Evolutionary conservation across 2,797 vertebrate species (phyloP), one percentile per base, ranked within the genome.

Genomic region (Hipposideros larvatus): DNA sequence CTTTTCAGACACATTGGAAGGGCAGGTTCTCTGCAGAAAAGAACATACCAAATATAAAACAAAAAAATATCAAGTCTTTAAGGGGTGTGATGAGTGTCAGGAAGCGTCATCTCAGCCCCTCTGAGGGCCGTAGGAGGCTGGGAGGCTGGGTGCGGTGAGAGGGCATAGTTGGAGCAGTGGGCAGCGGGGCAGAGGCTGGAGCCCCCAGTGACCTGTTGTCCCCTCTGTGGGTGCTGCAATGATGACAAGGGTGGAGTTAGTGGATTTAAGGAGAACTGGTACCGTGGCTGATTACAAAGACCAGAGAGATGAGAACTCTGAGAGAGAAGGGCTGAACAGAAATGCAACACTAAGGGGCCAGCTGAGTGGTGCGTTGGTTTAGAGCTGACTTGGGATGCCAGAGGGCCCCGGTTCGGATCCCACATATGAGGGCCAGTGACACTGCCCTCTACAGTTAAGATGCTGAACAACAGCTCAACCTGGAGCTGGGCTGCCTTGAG

Each of bases 121-220:
- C 53, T 1, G 2, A 51, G 19, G 26, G 43, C 26, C 22, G 4
- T 16, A 10, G 53, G n/a, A 78, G 28, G 10, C 7, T 15, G 7
- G 5, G 43, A n/a, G 2, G 7, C 41, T 75, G 31, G 21, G 26
- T 11, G 21, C 41, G 13, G 2, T 3, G 22, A 46, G 13, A 18
- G 3, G 0, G 6, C 15, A n/a, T 0, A 0, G 22, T 55, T 31
- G 48, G 41, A 31, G 18, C 5, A 2, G 0, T 4, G 31, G 22
- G 61, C 34, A 63, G 51, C 2, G 1, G 70, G 55, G 9, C 41
- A 71, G 51, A n/a, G n/a, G 53, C 34, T 14, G n/a, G 41, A 74
- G 41, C 4, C 24, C 34, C 3, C 61, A 37, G 59, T 0, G 0
- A 46, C 22, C 31, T 21, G 65, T 2, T 13, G 21, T 28, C 28